Base-by-base conservation (phyloP, 92 coral and sea anemone species). In the Heliopora coerulea region DNA sequence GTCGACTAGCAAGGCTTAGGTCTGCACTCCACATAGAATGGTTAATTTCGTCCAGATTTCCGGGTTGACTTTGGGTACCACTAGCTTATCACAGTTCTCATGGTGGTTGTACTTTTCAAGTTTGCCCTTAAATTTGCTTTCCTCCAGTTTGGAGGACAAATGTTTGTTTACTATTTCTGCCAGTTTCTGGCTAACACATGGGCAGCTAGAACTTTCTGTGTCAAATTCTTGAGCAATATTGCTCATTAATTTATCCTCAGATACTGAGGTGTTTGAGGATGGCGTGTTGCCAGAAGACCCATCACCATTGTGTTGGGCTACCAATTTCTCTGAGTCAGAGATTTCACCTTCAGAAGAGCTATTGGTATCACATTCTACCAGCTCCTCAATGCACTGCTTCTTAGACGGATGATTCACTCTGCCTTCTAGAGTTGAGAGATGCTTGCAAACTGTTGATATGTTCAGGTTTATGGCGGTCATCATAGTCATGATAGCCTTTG, bases 81-180 rank as follows among this genome's bases (percentile, higher is more conserved):
- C 23, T 10, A 80, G 56, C 56, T 80, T 42, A 37, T 37, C 42
- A 11, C 42, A 37, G 44, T 73, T 73, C 14, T 52, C 66, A 19
- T 74, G 75, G 19, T 78, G 63, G 10, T 78, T 54, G 44, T 49
- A 21, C 42, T 65, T 64, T 25, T 23, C 62, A 46, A 46, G 26
- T 65, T 78, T 78, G 0, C 61, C 80, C 52, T 73, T 81, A 24
- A 52, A 20, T 31, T 81, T 81, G 20, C 65, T 35, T 48, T 81
- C 85, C 57, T 49, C 80, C 42, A 73, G 56, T 50, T 81, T 73
- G 10, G 80, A 61, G 65, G 80, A 40, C 75, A 56, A 81, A 41
- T 58, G 74, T 52, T 81, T 62, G 65, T 81, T 73, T 49, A 62
- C 74, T 24, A 81, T 81, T 14, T 74, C 80, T 9, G 84, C 80